Base-by-base conservation (phyloP, 2,888 invertebrate genomes). In the Lacanobia wlatinum region DNA sequence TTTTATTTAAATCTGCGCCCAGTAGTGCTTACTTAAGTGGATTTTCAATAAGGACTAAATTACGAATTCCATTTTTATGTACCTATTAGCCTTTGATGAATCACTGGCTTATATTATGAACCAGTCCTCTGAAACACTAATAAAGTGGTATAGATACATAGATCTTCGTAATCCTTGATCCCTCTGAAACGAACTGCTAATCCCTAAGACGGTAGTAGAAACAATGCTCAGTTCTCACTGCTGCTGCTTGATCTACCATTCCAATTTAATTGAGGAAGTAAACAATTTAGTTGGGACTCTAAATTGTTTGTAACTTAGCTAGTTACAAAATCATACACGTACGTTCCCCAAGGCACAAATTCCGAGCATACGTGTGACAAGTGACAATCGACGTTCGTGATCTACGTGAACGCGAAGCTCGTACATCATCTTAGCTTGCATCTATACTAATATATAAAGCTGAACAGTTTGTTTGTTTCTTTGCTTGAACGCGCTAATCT, bases 241-340 rank as follows among this genome's bases (percentile, higher is more conserved):
- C 34, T 70, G 34, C 55, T 73, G 48, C 71, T 84, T 71, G 66
- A 81, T 76, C 65, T 68, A 48, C 61, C 23, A 69, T 50, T 59
- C 40, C 46, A 64, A 63, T 76, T 76, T 70, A 70, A 69, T 66
- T 73, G 67, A 63, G 64, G 65, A 84, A 76, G 52, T 66, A 76
- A 76, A 68, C 53, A 80, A 62, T 68, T 76, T 63, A 80, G 84
- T 73, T 83, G 58, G 16, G 63, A 66, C 73, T 73, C 84, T 62
- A 48, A 58, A 76, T 73, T 72, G 71, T 75, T 61, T 71, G 61
- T 67, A 58, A 64, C 52, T 70, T 67, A 40, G 46, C 58, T 64
- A 66, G 59, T 60, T n/a, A 10, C 28, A 43, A 83, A 76, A 63
- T 70, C 52, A 70, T 60, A 63, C 28, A 34, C 5, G 34, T 34